phyloP scores from a whole-genome alignment of 2,888 invertebrate genomes.

The Cephus pulcher region DNA sequence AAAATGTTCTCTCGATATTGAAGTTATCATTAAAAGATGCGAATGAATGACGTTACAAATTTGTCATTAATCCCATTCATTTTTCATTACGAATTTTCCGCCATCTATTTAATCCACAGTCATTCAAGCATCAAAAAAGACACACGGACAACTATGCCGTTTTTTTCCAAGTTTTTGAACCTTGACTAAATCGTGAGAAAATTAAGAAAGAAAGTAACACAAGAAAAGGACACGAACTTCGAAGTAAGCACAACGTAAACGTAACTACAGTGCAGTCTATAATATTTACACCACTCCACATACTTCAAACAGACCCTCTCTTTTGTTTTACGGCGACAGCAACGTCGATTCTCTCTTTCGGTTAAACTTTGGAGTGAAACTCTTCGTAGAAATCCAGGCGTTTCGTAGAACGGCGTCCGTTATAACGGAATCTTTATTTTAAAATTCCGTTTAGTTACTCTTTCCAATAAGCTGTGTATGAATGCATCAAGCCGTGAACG shows the following conservation, averaged over 20 bases:
- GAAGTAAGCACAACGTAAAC: background rate
- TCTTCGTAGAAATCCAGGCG: background rate
- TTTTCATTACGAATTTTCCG: background rate
- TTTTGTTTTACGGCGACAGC: background rate
- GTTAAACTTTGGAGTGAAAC: background rate
- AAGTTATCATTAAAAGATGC: background rate
- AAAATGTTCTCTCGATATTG: background rate
- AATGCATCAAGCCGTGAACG: background rate
- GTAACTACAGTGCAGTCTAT: slow-evolving; percentile 9
- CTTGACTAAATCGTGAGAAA: background rate
- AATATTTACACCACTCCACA: background rate
- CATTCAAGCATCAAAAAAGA: background rate
- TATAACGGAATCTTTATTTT: background rate
- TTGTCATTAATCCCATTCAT: background rate
- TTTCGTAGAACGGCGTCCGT: background rate
- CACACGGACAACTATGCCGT: background rate
- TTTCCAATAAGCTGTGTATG: background rate
- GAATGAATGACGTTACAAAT: background rate
- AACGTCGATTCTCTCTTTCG: background rate
- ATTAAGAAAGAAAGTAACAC: background rate
- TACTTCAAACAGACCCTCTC: background rate
- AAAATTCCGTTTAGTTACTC: background rate
- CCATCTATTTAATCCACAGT: background rate
- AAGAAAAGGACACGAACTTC: background rate
- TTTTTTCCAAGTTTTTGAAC: too few species aligned